A percentile compares a stretch with the other conserved stretches of the same genome.
Evolutionary conservation across 2,797 vertebrate species (phyloP).

Genomic region (Morus bassanus): DNA sequence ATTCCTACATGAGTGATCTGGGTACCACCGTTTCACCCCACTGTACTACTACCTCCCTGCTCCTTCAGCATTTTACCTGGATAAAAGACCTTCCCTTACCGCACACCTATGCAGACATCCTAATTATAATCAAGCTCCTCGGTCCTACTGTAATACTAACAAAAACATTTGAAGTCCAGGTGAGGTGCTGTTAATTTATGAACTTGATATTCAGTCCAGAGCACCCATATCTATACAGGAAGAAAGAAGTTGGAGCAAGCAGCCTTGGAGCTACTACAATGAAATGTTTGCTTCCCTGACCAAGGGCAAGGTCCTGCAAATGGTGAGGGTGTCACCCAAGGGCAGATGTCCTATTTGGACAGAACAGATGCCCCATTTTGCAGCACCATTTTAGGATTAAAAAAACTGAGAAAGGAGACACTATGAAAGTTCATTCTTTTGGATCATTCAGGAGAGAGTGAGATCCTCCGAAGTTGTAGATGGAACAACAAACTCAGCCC

Average conservation of each 20-base stretch:
- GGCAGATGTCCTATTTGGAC: neutral
- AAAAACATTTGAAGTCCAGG: neutral
- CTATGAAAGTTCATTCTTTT: neutral
- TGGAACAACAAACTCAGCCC: neutral
- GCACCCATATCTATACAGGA: neutral
- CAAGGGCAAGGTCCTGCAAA: neutral
- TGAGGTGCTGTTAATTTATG: neutral
- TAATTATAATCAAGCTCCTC: neutral
- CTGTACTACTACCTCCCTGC: neutral
- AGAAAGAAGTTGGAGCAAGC: neutral
- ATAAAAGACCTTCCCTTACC: neutral
- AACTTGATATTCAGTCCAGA: neutral
- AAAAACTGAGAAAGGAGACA: neutral
- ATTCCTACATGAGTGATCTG: neutral
- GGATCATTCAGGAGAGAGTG: neutral
- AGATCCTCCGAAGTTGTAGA: neutral
- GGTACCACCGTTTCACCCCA: neutral
- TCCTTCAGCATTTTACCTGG: neutral
- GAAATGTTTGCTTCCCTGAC: neutral
- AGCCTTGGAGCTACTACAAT: neutral
- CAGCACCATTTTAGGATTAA: neutral
- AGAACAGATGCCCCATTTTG: neutral
- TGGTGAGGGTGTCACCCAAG: neutral
- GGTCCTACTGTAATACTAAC: neutral
- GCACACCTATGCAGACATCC: neutral